Evolutionary conservation across 2,888 invertebrate genomes (phyloP), one percentile per base, ranked within the genome.

Genomic region (Synanthedon vespiformis): DNA sequence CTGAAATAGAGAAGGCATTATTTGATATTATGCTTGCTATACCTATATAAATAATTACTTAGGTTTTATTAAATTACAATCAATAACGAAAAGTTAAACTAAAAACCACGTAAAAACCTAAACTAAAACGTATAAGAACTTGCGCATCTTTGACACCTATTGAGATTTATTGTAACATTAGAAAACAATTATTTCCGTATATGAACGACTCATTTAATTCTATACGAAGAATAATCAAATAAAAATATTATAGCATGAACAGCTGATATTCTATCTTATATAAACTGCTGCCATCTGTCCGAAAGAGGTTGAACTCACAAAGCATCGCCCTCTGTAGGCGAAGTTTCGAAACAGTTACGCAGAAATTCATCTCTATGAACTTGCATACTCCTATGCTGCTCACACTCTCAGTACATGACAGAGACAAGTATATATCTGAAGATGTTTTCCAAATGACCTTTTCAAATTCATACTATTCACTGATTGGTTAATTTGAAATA

Each of bases 401-500:
- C 66, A 79, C 72, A 63, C 74, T 69, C 80, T 56, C 64, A 61
- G 59, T 54, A 67, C 70, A 70, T 61, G 77, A 84, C 58, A 62
- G 80, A 78, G 83, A 76, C 65, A 70, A 72, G 60, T 57, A 65
- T 65, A 72, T 70, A 62, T 59, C 64, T 61, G 68, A 74, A 74
- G 76, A 72, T 74, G 73, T 73, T 70, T 74, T 73, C 72, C 68
- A 70, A 77, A 77, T 73, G 65, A 72, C 67, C 67, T 77, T 75
- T 22, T 74, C 70, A 72, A 79, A 72, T 69, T 70, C 74, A 64
- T 66, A 61, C 62, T 57, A 55, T 55, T 52, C 68, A 70, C 71
- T 81, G 85, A 86, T 86, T 86, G 86, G 86, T 75, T 72, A 72
- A 72, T 66, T 63, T 61, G 58, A 58, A 63, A 67, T 69, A 67